Conservation (phyloP, 2,113 vertebrate species). For the Lagopus leucura region DNA sequence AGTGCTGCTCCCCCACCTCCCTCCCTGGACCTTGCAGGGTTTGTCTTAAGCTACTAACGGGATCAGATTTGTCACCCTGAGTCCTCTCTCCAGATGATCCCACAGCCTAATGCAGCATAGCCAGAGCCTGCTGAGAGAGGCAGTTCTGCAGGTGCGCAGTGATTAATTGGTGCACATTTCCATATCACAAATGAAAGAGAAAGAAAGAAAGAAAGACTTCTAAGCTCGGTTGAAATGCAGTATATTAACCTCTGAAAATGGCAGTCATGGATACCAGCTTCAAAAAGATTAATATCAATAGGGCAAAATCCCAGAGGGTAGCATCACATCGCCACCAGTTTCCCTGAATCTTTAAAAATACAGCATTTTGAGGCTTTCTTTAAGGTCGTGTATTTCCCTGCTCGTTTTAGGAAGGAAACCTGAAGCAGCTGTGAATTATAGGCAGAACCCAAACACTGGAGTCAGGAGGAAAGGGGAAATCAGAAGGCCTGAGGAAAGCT, state of each 20-base stretch:
- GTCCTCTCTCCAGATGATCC: background rate
- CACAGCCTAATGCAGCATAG: background rate
- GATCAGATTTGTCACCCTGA: background rate
- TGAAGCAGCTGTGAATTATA: background rate
- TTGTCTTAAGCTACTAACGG: background rate
- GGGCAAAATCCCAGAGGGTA: constrained; percentile 22
- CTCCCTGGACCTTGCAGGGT: background rate
- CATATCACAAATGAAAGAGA: background rate
- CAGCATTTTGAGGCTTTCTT: background rate
- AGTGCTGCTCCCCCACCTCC: background rate
- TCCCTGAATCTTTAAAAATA: background rate
- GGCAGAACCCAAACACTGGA: background rate
- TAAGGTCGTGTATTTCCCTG: background rate
- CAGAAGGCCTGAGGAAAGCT: background rate
- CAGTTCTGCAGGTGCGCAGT: constrained; percentile 26
- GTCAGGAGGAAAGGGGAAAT: rapidly evolving
- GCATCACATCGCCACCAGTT: background rate
- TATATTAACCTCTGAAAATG: constrained; percentile 39
- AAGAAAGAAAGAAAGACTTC: background rate
- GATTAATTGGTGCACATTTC: constrained; percentile 37
- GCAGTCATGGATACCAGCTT: constrained; percentile 55
- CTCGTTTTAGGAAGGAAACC: background rate
- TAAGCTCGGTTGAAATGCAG: background rate
- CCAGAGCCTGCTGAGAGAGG: background rate
- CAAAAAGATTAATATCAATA: constrained; percentile 43